Evolutionary conservation across 92 coral and sea anemone species (phyloP), one percentile per base, ranked within the genome.

Genomic region (Heteractis magnifica): DNA sequence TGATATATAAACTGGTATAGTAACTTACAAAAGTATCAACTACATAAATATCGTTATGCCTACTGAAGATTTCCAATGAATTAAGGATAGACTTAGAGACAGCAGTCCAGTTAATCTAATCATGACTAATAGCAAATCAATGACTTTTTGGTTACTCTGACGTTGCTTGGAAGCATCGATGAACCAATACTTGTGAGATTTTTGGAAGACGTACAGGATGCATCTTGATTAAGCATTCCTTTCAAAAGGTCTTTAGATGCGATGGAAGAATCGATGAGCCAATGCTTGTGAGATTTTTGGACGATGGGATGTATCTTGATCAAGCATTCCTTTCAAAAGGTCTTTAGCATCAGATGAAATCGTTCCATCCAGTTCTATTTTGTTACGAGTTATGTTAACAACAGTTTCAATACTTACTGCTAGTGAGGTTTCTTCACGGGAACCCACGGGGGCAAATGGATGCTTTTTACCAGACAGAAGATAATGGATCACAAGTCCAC

Each of bases 181-280:
- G 88, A 4, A 51, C 48, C 64, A 55, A 48, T 14, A 85, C 52
- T 44, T 68, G 23, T 11, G 71, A 6, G 4, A 89, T 85, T n/a
- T 55, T 48, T 52, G 85, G 84, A 9, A 92, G 92, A 6, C 20
- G 60, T n/a, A n/a, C n/a, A n/a, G 21, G 21, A 1, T 20, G 75
- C 51, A 6, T 81, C 58, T 7, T 20, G 41, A 4, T n/a, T 76
- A 23, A 88, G 44, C 81, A 85, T 82, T 59, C 8, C 11, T n/a
- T 71, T 77, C 21, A 91, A 11, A 75, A 88, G 89, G 65, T 79
- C 21, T 10, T 4, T 11, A 48, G 94, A n/a, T n/a, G n/a, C n/a
- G n/a, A n/a, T 91, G 88, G 56, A 90, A 85, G 62, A 84, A 87
- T 14, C 89, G 85, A 72, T 80, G 88, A 4, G 60, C 48, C 64